Evolutionary conservation across 2,888 invertebrate species (phyloP), one percentile per base, ranked within the genome.

Genomic region (Diplolepis rosae): DNA sequence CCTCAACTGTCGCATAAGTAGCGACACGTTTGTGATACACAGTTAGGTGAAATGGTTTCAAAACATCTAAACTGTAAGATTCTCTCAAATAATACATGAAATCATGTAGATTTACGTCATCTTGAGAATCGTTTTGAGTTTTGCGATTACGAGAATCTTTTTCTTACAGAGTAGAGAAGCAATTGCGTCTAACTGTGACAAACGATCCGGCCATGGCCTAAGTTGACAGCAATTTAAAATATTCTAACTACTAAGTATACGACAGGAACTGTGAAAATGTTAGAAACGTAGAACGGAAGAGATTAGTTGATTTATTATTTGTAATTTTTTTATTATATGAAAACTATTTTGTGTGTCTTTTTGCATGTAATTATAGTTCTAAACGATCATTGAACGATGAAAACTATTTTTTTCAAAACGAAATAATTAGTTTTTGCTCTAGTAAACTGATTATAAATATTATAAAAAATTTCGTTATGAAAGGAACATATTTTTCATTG

Each of bases 171-270:
- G 61, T 61, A 39, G 32, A 61, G 39, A 39, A 22, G 24, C 39
- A 61, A 61, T 61, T 61, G 61, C 61, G 61, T 61, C 61, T 76
- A 77, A 87, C 84, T 84, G 82, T 65, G 83, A 79, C 85, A 87
- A 88, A 84, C 82, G 86, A 88, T 88, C 84, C 83, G 88, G 81
- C 88, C 88, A 79, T 88, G 88, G 85, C 86, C 86, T 80, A 84
- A 85, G 83, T 88, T 88, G 83, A 88, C 86, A 84, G 85, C 86
- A 87, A 88, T 88, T 87, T 85, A 88, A 79, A 84, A 79, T 61
- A 51, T 67, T 69, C 50, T 50, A 61, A 27, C 50, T 22, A 24
- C 39, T 6, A n/a, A 28, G 1, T 52, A n/a, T n/a, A 15, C 15
- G 24, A 39, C 39, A 61, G 35, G 35, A 61, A 61, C 24, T 32